phyloP scores from a whole-genome alignment of 2,113 vertebrate genomes.

The Pomatostomus ruficeps region DNA sequence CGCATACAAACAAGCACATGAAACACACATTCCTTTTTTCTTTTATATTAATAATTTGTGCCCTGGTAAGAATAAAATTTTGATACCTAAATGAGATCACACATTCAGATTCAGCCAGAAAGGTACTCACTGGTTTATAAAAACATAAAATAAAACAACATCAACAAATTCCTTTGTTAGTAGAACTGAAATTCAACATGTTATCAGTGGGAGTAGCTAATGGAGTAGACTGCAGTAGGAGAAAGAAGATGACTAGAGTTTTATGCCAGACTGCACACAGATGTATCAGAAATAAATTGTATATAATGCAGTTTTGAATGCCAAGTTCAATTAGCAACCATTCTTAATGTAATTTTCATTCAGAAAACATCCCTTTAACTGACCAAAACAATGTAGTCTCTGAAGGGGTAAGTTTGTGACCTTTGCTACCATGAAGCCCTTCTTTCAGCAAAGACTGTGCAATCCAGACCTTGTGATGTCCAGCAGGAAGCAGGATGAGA shows the following conservation, averaged over 20 bases:
- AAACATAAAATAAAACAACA: background rate
- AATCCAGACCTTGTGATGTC: background rate
- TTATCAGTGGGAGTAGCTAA: background rate
- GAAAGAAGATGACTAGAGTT: background rate
- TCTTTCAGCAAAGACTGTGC: background rate
- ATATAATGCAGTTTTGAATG: background rate
- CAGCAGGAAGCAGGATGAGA: background rate
- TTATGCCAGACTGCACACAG: background rate
- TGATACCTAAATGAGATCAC: background rate
- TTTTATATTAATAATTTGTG: background rate
- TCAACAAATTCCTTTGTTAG: background rate
- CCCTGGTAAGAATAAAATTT: background rate
- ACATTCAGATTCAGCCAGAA: background rate
- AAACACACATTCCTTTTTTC: background rate
- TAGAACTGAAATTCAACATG: background rate
- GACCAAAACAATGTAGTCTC: background rate
- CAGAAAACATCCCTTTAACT: conserved; percentile 26
- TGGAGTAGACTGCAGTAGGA: background rate
- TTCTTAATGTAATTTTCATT: background rate
- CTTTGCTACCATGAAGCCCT: background rate
- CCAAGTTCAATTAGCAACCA: background rate
- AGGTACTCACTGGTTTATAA: background rate
- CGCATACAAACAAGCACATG: background rate
- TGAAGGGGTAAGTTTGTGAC: background rate
- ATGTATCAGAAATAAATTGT: background rate